Evolutionary conservation across 1,140 invertebrate genomes (phyloP).

Genomic region (Caerostris darwini): DNA sequence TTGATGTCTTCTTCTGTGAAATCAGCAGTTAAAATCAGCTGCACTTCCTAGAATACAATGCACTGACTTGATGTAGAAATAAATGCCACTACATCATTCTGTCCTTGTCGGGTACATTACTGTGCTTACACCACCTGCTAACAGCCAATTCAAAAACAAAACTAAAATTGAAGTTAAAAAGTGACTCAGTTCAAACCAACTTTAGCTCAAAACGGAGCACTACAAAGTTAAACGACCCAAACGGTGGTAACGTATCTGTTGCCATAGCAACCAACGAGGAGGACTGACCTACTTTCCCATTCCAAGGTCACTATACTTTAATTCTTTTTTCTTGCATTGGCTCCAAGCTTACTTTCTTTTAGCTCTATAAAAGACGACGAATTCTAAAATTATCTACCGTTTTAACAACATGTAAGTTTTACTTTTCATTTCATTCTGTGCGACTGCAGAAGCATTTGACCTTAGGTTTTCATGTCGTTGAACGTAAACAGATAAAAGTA

Average conservation of each 20-base stretch:
- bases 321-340: background rate
- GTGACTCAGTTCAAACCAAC: conserved; percentile 49
- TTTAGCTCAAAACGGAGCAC: conserved; percentile 20
- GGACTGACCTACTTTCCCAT: conserved; percentile 67
- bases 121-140: conserved; percentile 61
- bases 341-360: conserved; percentile 37
- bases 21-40: conserved; percentile 3
- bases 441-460: conserved; percentile 34
- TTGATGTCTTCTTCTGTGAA: background rate
- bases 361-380: conserved; percentile 14
- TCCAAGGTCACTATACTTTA: conserved; percentile 51
- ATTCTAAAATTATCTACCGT: conserved; percentile 53
- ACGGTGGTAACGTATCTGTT: conserved; percentile 54
- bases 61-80: background rate
- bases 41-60: conserved; percentile 18
- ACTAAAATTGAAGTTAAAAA: conserved; percentile 1
- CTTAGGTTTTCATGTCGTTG: conserved; percentile 45
- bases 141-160: conserved; percentile 63
- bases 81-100: background rate
- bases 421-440: background rate
- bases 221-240: conserved; percentile 61
- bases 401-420: background rate
- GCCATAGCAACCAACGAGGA: conserved; percentile 31
- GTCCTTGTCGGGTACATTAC: conserved; percentile 45
- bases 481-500: background rate